A percentile compares a stretch with the other conserved stretches of the same genome.
Conservation (phyloP, 2,797 vertebrate species). For the Oreonectes daqikongensis region DNA sequence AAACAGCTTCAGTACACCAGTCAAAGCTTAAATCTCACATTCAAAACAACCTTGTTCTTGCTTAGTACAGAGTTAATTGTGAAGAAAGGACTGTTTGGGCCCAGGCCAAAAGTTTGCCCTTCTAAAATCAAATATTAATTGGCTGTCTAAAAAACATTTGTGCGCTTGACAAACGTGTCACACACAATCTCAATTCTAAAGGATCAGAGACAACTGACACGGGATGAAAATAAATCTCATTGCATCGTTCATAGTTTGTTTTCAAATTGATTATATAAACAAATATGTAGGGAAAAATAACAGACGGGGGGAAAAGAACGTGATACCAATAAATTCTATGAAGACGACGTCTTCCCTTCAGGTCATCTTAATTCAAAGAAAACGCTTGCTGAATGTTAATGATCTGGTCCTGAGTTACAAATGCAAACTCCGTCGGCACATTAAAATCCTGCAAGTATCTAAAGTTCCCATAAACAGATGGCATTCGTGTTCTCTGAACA, state of each 20-base stretch:
- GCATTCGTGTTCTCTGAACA: conserved; percentile 62
- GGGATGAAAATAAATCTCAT: conserved; percentile 7
- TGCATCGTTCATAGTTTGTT: neutral
- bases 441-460: conserved; percentile 65
- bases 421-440: conserved; percentile 51
- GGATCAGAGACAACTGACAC: conserved; percentile 15
- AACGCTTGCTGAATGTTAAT: conserved; percentile 8
- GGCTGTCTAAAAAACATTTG: conserved; percentile 45
- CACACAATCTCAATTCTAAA: conserved; percentile 31
- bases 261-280: conserved; percentile 13
- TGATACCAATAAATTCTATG: neutral
- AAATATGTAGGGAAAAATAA: conserved; percentile 1
- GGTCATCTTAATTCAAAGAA: conserved; percentile 22
- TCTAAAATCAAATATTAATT: conserved; percentile 42
- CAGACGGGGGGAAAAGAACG: neutral
- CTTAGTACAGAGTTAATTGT: conserved; percentile 35
- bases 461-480: conserved; percentile 66
- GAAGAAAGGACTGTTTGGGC: conserved; percentile 45
- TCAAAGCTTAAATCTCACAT: conserved; percentile 37
- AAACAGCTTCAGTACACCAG: conserved; percentile 6
- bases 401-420: conserved; percentile 44
- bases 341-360: conserved; percentile 3
- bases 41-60: conserved; percentile 51
- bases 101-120: conserved; percentile 42
- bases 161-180: conserved; percentile 31